These are phyloP conservation scores for Leistus spinibarbis DNA, from an alignment of 2,888 invertebrate genomes.

Conservation along the genomic window DNA sequence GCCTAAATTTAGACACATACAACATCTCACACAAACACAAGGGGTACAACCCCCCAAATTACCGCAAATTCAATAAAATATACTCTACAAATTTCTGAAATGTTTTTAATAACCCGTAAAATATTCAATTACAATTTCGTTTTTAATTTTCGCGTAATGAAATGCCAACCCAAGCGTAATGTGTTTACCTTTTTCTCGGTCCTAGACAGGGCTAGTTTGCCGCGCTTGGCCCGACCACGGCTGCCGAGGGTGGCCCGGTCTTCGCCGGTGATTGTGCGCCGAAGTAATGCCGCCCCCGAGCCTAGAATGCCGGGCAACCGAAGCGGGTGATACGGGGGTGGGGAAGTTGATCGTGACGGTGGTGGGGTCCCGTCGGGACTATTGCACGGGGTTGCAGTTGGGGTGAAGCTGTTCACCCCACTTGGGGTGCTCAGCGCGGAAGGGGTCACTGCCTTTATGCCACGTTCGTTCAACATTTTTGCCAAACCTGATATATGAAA, in stretches of 20 bases:
- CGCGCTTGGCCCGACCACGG: conserved; percentile 53
- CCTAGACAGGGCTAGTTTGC: conserved; percentile 53
- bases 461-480: conserved; percentile 78
- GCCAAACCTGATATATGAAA: no score
- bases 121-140: no score
- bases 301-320: conserved; percentile 64
- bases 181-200: conserved; percentile 52
- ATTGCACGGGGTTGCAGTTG: conserved; percentile 88
- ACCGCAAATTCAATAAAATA: no score
- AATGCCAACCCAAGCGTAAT: no score
- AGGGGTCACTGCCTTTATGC: conserved; percentile 75
- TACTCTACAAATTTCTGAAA: no score
- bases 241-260: conserved; percentile 51
- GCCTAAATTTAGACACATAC: conserved; percentile 45
- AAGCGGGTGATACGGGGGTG: conserved; percentile 58
- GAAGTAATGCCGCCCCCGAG: conserved; percentile 69
- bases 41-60: no score
- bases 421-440: conserved; percentile 69
- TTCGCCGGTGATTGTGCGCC: conserved; percentile 66
- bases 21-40: neutral
- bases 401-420: conserved; percentile 70
- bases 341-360: conserved; percentile 63
- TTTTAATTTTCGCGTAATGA: no score
- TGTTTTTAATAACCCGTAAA: no score
- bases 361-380: conserved; percentile 76